Base-by-base conservation (phyloP, 2,113 vertebrate species). In the Phyllopteryx taeniolatus region DNA sequence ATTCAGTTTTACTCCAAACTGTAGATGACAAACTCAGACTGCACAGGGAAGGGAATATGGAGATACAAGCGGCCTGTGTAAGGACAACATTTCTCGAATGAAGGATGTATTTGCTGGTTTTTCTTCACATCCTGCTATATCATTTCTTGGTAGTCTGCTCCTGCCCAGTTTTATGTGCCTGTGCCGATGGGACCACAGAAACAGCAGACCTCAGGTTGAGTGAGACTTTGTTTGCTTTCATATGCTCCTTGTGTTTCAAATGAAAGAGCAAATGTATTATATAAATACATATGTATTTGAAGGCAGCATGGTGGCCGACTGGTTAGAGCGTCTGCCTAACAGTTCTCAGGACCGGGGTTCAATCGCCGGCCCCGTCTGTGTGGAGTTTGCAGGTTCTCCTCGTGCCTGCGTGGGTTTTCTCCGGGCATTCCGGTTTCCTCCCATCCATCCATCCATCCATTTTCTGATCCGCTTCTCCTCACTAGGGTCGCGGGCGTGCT, bases 91-190 rank as follows among this genome's bases (percentile, higher is more conserved):
- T 71, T 10, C 17, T 65, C 47, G 79, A 49, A n/a, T 83, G 75
- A 93, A 85, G 64, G 71, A 98, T 98, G 95, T 80, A 79, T 90
- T 83, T 91, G 27, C 69, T 94, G 73, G 3, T 91, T 43, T 84
- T 73, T 19, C 67, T 93, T 74, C 88, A 86, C 65, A 15, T 95
- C 60, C 17, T 90, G 56, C 84, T 93, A 53, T 85, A 88, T 12
- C 53, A 80, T 74, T 69, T 91, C 62, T 81, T 79, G 79, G 82
- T 70, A 67, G 75, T 79, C 22, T 35, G 61, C 33, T 83, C 90
- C 7, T 98, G 96, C 75, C 96, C 96, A 43, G 86, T 91, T 15
- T 89, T 90, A 73, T 98, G 96, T 75, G 89, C 87, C 84, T 98
- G 97, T 6, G 78, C 89, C 57, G 83, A 90, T 74, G 91, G 92